phyloP scores from a whole-genome alignment of 2,888 invertebrate species.

The Hipparchia sbordonii region DNA sequence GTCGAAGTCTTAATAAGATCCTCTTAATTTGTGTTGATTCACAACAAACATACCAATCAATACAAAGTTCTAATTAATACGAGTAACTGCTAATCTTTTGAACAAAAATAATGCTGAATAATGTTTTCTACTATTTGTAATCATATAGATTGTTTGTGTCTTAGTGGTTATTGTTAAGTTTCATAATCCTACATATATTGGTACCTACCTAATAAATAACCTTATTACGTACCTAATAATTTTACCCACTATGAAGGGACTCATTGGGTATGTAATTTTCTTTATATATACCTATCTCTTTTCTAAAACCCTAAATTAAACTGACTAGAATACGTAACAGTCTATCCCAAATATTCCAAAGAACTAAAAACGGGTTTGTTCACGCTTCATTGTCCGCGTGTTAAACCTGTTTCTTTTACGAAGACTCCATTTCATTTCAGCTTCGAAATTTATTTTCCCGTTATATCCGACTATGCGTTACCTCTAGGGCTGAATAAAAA shows the following conservation, averaged over 20 bases:
- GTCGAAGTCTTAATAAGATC: not conserved
- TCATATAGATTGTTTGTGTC: not conserved
- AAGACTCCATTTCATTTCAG: slow-evolving; percentile 24
- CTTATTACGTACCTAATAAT: too few species aligned
- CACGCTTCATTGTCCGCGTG: not conserved
- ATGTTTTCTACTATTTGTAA: not conserved
- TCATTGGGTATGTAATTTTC: too few species aligned
- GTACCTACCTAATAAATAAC: too few species aligned
- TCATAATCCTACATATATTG: too few species aligned
- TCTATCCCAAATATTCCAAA: not conserved
- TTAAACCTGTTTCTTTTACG: slow-evolving; percentile 14
- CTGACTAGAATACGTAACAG: not conserved
- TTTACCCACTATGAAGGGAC: too few species aligned
- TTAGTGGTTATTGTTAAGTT: too few species aligned
- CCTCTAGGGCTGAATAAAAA: slow-evolving; percentile 34
- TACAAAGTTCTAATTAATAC: too few species aligned
- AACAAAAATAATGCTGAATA: not conserved
- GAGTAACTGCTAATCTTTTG: not conserved
- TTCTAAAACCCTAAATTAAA: not conserved
- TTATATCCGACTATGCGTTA: slow-evolving; percentile 23
- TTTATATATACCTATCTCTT: too few species aligned
- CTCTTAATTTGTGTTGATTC: not conserved
- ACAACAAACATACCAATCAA: not conserved
- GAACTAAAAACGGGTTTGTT: slow-evolving; percentile 4
- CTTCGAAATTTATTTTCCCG: slow-evolving; percentile 24